Conservation (phyloP, 2,888 invertebrate species). For the Arrhopalites spinosus region DNA sequence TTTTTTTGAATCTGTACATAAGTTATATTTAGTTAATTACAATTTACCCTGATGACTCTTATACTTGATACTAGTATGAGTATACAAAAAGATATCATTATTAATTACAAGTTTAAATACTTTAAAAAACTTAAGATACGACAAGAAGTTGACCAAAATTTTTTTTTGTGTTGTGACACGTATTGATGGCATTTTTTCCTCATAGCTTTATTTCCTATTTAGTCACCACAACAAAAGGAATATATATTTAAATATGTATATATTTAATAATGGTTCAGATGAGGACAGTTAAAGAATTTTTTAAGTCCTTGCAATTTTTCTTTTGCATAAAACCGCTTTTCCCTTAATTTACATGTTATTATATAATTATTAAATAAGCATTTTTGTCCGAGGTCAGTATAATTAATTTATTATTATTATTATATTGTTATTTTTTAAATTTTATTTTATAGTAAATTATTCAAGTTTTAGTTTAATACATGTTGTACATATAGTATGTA, state of each 20-base stretch:
- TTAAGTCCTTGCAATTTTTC: background rate
- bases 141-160: too few relatives aligned
- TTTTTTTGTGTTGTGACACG: background rate
- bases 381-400: conserved; percentile 29
- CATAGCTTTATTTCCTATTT: conserved; percentile 29
- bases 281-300: background rate
- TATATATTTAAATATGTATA: background rate
- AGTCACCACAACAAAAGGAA: conserved; percentile 12
- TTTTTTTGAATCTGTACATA: too few relatives aligned
- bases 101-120: too few relatives aligned
- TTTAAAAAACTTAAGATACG: too few relatives aligned
- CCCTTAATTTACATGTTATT: background rate
- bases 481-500: background rate
- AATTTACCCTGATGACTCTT: too few relatives aligned
- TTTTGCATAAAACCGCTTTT: background rate
- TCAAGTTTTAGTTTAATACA: conserved; percentile 4
- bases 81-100: too few relatives aligned
- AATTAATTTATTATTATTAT: conserved; percentile 18
- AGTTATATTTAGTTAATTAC: too few relatives aligned
- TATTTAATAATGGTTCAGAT: background rate
- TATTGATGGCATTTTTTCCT: conserved; percentile 23
- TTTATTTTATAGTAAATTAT: conserved; percentile 17
- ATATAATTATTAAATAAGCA: background rate
- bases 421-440: conserved; percentile 20
- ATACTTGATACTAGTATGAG: too few relatives aligned